Conservation (phyloP, 2,888 invertebrate species). For the Creontiades dilutus region DNA sequence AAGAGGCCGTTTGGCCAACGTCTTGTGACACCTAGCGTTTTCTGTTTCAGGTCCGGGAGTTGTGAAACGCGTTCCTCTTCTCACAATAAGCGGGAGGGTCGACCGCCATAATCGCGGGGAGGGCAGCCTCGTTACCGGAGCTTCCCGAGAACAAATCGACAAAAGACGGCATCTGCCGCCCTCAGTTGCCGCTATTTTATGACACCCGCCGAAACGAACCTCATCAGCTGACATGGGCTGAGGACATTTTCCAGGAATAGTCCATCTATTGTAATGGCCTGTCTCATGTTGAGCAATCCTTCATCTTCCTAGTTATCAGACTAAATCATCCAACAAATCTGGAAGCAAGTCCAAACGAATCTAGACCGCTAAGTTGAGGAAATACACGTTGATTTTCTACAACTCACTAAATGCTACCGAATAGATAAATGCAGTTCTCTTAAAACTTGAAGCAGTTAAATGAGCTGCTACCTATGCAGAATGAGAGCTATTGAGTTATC, state of each 20-base stretch:
- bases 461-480: too few relatives aligned
- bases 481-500: too few relatives aligned
- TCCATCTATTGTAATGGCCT: too few relatives aligned
- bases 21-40: slow-evolving; percentile 23
- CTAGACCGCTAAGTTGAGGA: too few relatives aligned
- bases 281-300: too few relatives aligned
- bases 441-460: too few relatives aligned
- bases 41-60: slow-evolving; percentile 18
- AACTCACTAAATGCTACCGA: too few relatives aligned
- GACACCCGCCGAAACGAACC: background rate
- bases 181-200: background rate
- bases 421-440: too few relatives aligned
- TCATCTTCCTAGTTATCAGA: too few relatives aligned
- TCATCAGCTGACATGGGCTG: background rate
- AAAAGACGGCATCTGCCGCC: background rate
- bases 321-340: too few relatives aligned
- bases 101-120: slow-evolving; percentile 31
- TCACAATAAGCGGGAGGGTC: slow-evolving; percentile 2
- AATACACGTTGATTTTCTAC: too few relatives aligned
- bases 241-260: background rate
- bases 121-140: slow-evolving; percentile 26
- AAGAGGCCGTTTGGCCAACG: slow-evolving; percentile 23
- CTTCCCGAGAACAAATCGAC: background rate
- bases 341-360: too few relatives aligned
- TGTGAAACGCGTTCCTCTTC: slow-evolving; percentile 36